phyloP scores from a whole-genome alignment of 1,140 invertebrate genomes.

The Leguminivora glycinivorella region DNA sequence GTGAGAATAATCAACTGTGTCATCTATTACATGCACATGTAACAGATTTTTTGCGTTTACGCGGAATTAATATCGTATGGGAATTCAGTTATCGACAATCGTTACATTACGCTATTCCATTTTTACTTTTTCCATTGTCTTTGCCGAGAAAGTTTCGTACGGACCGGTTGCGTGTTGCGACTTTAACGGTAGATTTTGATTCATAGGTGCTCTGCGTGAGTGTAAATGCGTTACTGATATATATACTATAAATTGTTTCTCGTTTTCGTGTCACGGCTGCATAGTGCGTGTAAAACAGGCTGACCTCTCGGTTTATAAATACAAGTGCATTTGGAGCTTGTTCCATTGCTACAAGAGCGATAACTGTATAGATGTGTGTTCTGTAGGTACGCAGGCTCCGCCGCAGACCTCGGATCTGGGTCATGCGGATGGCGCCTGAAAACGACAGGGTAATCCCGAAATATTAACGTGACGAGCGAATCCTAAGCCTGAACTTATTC shows the following conservation, averaged over 20 bases:
- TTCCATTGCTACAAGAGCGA: background rate
- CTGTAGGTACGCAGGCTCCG: slow-evolving; percentile 41
- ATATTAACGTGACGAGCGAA: background rate
- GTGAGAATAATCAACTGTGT: slow-evolving; percentile 37
- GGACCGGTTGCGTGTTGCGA: slow-evolving; percentile 20
- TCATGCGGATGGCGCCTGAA: slow-evolving; percentile 39
- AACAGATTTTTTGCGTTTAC: slow-evolving; percentile 13
- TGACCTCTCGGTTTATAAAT: slow-evolving; percentile 39
- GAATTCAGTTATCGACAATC: slow-evolving; percentile 26
- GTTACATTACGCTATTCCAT: slow-evolving; percentile 27
- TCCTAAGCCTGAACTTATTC: slow-evolving; percentile 32
- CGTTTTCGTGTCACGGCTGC: slow-evolving; percentile 46
- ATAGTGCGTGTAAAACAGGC: slow-evolving; percentile 39
- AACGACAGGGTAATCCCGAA: slow-evolving; percentile 31
- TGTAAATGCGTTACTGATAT: slow-evolving; percentile 7
- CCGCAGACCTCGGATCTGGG: slow-evolving; percentile 42
- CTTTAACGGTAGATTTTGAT: slow-evolving; percentile 22
- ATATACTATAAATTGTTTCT: slow-evolving; percentile 32
- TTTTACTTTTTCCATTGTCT: slow-evolving; percentile 29
- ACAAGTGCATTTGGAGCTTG: background rate
- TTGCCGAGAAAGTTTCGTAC: slow-evolving; percentile 21
- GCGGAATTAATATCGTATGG: slow-evolving; percentile 25
- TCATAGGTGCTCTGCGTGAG: background rate
- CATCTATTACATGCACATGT: slow-evolving; percentile 30
- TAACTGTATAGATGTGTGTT: background rate